Evolutionary conservation across 2,797 vertebrate species (phyloP).

Genomic region (Rhincodon typus): DNA sequence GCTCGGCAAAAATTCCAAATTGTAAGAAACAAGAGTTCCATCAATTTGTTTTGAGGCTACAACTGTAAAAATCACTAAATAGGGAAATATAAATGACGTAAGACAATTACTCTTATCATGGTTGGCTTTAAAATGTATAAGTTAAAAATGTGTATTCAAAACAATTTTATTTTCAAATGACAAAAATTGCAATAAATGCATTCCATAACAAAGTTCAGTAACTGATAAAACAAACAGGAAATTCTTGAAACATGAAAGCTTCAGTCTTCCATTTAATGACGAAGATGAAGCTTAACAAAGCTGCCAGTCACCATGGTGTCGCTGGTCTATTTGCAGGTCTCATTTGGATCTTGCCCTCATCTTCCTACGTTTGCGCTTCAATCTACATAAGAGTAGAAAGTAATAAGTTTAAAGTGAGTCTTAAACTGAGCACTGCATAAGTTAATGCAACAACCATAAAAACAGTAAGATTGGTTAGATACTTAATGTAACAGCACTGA

Average conservation of each 20-base stretch:
- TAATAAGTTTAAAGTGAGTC: not conserved
- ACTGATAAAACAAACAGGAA: not conserved
- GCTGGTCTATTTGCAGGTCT: not conserved
- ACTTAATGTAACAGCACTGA: not conserved
- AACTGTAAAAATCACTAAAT: not conserved
- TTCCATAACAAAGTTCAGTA: not conserved
- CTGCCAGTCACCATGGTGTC: not conserved
- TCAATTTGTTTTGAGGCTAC: not conserved
- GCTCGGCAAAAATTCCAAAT: not conserved
- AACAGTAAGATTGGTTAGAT: not conserved
- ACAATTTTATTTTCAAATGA: not conserved
- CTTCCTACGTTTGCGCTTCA: constrained; percentile 28
- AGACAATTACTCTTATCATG: not conserved
- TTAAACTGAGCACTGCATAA: not conserved
- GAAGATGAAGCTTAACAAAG: not conserved
- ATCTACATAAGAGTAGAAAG: not conserved
- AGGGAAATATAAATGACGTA: not conserved
- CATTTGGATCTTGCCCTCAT: constrained; percentile 30
- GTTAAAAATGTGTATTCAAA: not conserved
- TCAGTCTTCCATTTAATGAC: not conserved
- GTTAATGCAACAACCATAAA: not conserved
- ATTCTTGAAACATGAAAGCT: not conserved
- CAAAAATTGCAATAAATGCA: not conserved
- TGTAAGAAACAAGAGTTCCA: not conserved
- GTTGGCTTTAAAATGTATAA: not conserved